Percentiles rank a stretch among this genome's conserved stretches.
Conservation (phyloP, 1,140 invertebrate genomes). For the Dysdera silvatica region DNA sequence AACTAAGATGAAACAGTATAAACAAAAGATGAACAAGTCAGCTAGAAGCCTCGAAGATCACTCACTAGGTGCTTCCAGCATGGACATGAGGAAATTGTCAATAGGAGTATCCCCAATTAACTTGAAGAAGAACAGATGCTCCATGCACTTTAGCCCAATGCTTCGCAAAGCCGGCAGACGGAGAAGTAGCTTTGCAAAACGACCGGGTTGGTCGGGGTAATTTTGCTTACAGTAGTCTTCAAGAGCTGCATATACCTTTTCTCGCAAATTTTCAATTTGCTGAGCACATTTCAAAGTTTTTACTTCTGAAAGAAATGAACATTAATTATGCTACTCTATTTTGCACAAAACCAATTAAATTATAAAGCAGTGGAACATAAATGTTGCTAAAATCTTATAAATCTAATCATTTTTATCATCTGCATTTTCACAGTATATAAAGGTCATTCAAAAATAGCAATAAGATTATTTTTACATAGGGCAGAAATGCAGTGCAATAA, state of each 20-base stretch:
- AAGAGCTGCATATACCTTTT: conserved; percentile 87
- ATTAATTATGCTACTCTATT: no score
- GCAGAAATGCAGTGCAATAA: no score
- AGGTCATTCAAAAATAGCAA: no score
- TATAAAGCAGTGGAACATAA: no score
- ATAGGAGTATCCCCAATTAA: conserved; percentile 56
- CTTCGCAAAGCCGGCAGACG: conserved; percentile 87
- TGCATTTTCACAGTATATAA: no score
- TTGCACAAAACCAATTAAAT: no score
- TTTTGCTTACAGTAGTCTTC: conserved; percentile 85
- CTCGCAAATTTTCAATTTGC: conserved; percentile 77
- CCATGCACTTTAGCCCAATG: conserved; percentile 90
- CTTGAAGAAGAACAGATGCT: conserved; percentile 92
- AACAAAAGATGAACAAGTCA: no score
- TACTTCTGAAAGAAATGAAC: conserved; percentile 61
- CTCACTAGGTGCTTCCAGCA: conserved; percentile 54
- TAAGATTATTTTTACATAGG: no score
- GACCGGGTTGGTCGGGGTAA: conserved; percentile 80
- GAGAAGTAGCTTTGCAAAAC: conserved; percentile 87
- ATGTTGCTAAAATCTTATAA: no score
- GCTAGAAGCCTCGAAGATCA: no score
- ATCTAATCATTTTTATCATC: no score
- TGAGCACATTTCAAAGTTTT: conserved; percentile 71
- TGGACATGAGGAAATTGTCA: conserved; percentile 49
- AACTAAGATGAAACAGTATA: no score